These are phyloP conservation scores for Limnephilus auricula DNA, from an alignment of 2,888 invertebrate species.

Conservation along the genomic window DNA sequence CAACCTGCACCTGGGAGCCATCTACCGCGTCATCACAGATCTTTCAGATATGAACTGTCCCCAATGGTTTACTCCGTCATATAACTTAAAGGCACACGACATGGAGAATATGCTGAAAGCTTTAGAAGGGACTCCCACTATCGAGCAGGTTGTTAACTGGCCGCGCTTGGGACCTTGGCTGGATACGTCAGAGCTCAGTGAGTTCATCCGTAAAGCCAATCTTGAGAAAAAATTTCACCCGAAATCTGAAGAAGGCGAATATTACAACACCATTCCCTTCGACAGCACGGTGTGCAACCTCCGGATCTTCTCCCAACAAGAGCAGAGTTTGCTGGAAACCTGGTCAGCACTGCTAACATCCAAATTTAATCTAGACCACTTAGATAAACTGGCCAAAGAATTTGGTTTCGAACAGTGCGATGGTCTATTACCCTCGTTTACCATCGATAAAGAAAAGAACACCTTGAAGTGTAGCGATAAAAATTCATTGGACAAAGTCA, in stretches of 20 bases:
- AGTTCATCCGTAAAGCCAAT: neutral
- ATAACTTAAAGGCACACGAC: neutral
- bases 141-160: neutral
- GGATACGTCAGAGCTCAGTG: neutral
- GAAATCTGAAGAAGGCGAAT: neutral
- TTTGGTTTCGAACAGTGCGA: neutral
- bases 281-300: neutral
- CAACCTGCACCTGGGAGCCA: slow-evolving; percentile 13
- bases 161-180: neutral
- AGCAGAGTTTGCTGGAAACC: neutral
- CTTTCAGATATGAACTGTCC: neutral
- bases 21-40: neutral
- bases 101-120: neutral
- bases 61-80: neutral
- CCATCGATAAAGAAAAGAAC: neutral
- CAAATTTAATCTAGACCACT: neutral
- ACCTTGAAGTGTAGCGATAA: neutral
- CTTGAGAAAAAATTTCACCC: neutral
- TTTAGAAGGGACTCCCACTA: neutral
- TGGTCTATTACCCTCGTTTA: neutral
- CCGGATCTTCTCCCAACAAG: neutral
- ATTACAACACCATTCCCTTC: neutral
- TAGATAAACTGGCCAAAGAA: neutral
- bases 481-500: neutral
- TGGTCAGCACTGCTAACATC: neutral